Evolutionary conservation across 2,113 vertebrate species (phyloP), one percentile per base, ranked within the genome.

Genomic region (Kryptolebias marmoratus): DNA sequence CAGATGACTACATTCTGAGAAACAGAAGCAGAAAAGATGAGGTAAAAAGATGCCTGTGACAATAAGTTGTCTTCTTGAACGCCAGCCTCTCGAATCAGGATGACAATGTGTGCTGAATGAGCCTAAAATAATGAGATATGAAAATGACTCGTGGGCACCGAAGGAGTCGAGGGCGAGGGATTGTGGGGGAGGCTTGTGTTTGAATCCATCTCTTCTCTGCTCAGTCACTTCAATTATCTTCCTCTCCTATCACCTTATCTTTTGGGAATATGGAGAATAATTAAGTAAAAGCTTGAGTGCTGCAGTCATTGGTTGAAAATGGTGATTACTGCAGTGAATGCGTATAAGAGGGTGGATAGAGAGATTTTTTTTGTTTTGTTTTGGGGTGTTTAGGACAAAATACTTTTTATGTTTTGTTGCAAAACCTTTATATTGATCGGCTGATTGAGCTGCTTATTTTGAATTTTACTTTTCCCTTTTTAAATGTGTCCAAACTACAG

Each of bases 161-260:
- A 90, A 91, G 92, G 89, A 93, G 94, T 93, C 3, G 71, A 89
- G 86, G 87, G 84, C 92, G 86, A 61, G 87, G 85, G 92, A 93
- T 89, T 95, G 92, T 83, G 62, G 86, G 93, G 94, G 74, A 80
- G 84, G 92, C 94, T 92, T 66, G 72, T 84, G 92, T 86, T 88
- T 95, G 94, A 95, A 94, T 92, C 91, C 67, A 80, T 90, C 93
- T 88, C 89, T 82, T 92, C 91, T 88, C 87, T 92, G 89, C 92
- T 94, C 92, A 90, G 90, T 93, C 93, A 91, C 75, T 72, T 94
- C 95, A 94, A 93, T 96, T 96, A 95, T 95, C 93, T 93, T 93
- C 91, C 94, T 95, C 77, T 83, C 50, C 77, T 71, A 80, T 88
- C 85, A 76, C 42, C 73, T n/a, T 28, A 69, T 88, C 82, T 83